These are phyloP conservation scores for Hybognathus amarus DNA, from an alignment of 2,797 vertebrate species.

Conservation along the genomic window DNA sequence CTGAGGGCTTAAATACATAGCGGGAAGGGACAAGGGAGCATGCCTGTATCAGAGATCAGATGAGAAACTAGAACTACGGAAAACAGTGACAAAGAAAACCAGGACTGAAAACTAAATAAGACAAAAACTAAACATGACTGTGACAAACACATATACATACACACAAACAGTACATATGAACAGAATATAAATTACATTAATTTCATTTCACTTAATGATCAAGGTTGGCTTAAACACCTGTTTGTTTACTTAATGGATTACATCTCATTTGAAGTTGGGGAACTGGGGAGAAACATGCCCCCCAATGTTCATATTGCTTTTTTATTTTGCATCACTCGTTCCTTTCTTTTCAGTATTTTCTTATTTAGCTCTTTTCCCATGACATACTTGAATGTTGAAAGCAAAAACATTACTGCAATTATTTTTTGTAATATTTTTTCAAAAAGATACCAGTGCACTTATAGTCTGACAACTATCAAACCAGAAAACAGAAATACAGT, in stretches of 20 bases:
- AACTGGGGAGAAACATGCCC: not conserved
- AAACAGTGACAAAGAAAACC: too few species aligned
- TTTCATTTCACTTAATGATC: not conserved
- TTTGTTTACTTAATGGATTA: not conserved
- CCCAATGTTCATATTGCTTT: not conserved
- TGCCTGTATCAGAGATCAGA: not conserved
- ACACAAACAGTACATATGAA: not conserved
- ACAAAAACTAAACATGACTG: not conserved
- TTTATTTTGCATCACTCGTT: not conserved
- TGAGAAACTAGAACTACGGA: not conserved
- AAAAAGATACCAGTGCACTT: not conserved
- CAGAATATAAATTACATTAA: not conserved
- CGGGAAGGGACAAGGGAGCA: too few species aligned
- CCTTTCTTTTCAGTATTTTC: not conserved
- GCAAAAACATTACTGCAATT: not conserved
- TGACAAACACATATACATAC: not conserved
- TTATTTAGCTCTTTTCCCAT: not conserved
- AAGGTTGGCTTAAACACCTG: not conserved
- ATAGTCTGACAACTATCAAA: not conserved
- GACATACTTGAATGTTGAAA: slow-evolving; percentile 1
- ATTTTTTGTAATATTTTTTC: not conserved
- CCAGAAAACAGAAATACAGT: not conserved
- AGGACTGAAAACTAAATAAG: too few species aligned
- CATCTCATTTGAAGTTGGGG: not conserved
- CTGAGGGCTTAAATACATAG: too few species aligned